These are phyloP conservation scores for Coenonympha glycerion DNA, from an alignment of 2,888 invertebrate genomes.

Conservation along the genomic window DNA sequence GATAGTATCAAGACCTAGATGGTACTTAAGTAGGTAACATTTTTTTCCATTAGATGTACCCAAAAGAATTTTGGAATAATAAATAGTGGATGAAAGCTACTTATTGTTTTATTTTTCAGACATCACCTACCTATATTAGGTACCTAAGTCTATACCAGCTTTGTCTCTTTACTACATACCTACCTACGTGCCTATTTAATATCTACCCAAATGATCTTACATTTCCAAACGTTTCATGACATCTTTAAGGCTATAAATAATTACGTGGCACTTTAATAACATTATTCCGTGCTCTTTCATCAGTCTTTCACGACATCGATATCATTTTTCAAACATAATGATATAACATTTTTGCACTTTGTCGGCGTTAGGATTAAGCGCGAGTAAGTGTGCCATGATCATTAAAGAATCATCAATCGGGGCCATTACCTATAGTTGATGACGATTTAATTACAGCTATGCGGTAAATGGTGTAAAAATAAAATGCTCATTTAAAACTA, in stretches of 20 bases:
- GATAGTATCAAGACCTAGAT: too few relatives aligned
- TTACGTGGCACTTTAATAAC: slow-evolving; percentile 7
- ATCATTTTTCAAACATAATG: slow-evolving; percentile 25
- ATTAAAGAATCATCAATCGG: slow-evolving; percentile 36
- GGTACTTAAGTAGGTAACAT: too few relatives aligned
- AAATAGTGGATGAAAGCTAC: too few relatives aligned
- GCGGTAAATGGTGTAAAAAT: slow-evolving; percentile 7
- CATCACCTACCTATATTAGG: too few relatives aligned
- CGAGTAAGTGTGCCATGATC: slow-evolving; percentile 25
- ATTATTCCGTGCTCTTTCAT: not conserved
- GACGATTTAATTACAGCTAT: slow-evolving; percentile 40
- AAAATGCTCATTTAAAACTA: not conserved
- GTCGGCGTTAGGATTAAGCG: slow-evolving; percentile 11
- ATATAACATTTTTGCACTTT: slow-evolving; percentile 21
- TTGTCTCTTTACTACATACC: too few relatives aligned
- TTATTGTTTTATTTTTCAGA: too few relatives aligned
- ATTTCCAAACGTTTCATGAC: not conserved
- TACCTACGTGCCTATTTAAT: too few relatives aligned
- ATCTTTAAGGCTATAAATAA: slow-evolving; percentile 2
- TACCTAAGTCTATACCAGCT: too few relatives aligned
- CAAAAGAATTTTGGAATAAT: too few relatives aligned
- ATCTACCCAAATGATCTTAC: not conserved
- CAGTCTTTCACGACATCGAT: slow-evolving; percentile 9
- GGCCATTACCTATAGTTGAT: slow-evolving; percentile 40
- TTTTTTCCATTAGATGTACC: too few relatives aligned